Conservation (phyloP, 92 coral and sea anemone genomes). For the Montipora capitata region DNA sequence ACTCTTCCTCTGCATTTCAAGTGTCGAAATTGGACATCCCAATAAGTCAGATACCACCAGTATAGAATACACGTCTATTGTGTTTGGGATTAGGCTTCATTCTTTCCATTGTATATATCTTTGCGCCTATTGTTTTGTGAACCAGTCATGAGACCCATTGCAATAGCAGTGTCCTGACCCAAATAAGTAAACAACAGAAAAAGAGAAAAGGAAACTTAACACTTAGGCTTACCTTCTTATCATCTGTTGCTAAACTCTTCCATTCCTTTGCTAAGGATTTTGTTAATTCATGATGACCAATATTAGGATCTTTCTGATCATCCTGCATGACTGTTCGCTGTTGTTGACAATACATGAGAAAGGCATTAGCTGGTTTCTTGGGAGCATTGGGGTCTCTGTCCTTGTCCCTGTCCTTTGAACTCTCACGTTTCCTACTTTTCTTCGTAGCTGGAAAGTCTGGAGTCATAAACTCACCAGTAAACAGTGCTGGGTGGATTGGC, state of each 20-base stretch:
- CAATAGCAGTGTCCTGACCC: too few relatives aligned
- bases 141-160: too few relatives aligned
- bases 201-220: neutral
- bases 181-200: too few relatives aligned
- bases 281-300: slow-evolving; percentile 98
- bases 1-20: too few relatives aligned
- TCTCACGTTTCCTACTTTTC: slow-evolving; percentile 80
- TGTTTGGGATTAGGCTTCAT: too few relatives aligned
- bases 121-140: too few relatives aligned
- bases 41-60: too few relatives aligned
- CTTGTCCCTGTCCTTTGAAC: slow-evolving; percentile 83
- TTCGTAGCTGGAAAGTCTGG: slow-evolving; percentile 81
- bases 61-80: too few relatives aligned
- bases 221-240: slow-evolving; percentile 80
- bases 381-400: slow-evolving; percentile 98
- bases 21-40: too few relatives aligned
- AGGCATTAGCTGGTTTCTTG: slow-evolving; percentile 98
- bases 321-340: slow-evolving; percentile 96
- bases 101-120: too few relatives aligned
- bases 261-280: slow-evolving; percentile 97
- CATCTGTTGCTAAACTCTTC: slow-evolving; percentile 93
- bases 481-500: slow-evolving; percentile 47
- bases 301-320: slow-evolving; percentile 91
- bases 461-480: slow-evolving; percentile 55
- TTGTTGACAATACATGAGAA: slow-evolving; percentile 97